Conservation (phyloP, 2,888 invertebrate species). For the Acleris sparsana region DNA sequence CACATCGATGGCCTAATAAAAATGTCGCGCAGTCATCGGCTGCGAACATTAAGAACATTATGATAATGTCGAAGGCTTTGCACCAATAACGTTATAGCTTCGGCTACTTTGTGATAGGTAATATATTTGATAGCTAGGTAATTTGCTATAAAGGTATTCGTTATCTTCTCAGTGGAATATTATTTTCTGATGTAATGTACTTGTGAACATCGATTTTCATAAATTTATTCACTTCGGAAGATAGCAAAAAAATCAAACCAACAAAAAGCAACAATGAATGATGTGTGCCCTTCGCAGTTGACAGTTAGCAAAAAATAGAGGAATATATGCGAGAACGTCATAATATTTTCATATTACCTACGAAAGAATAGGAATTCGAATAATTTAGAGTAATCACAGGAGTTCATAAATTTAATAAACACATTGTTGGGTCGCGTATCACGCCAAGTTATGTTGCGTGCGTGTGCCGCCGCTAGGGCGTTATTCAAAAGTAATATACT, state of each 20-base stretch:
- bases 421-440: background rate
- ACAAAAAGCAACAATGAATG: too few relatives aligned
- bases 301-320: too few relatives aligned
- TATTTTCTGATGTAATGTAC: background rate
- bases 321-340: too few relatives aligned
- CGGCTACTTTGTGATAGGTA: conserved; percentile 27
- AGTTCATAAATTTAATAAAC: too few relatives aligned
- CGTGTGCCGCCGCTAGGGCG: background rate
- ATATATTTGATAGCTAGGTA: conserved; percentile 35
- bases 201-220: too few relatives aligned
- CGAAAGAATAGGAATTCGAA: too few relatives aligned
- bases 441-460: background rate
- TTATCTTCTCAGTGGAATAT: conserved; percentile 3
- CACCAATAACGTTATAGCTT: conserved; percentile 37
- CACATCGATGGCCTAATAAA: conserved; percentile 23
- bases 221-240: too few relatives aligned
- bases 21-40: conserved; percentile 31
- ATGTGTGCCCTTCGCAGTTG: too few relatives aligned
- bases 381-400: background rate
- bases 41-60: conserved; percentile 34
- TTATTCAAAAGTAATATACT: conserved; percentile 13
- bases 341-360: too few relatives aligned
- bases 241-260: too few relatives aligned
- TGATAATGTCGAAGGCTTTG: conserved; percentile 37
- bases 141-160: background rate